Conservation (phyloP, 2,888 invertebrate genomes). For the Eilema sororculum region DNA sequence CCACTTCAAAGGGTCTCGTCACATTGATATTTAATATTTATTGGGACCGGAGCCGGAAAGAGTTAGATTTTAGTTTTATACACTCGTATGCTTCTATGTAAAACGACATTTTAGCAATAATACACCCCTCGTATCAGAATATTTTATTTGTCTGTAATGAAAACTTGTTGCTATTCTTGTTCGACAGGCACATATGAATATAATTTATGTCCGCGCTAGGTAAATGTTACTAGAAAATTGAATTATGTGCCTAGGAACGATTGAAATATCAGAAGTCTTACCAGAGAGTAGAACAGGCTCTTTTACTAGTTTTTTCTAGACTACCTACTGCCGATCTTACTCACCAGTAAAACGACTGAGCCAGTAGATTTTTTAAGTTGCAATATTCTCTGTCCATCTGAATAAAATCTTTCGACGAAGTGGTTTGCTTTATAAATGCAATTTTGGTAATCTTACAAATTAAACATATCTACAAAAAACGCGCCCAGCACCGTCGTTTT, state of each 20-base stretch:
- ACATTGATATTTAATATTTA: constrained; percentile 74
- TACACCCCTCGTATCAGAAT: constrained; percentile 5
- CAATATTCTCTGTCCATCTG: too few species aligned
- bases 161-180: not conserved
- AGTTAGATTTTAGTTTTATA: constrained; percentile 46
- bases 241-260: not conserved
- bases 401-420: not conserved
- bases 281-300: not conserved
- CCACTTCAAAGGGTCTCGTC: constrained; percentile 70
- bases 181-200: not conserved
- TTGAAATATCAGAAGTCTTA: not conserved
- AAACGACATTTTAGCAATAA: not conserved
- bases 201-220: too few species aligned
- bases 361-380: too few species aligned
- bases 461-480: not conserved
- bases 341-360: not conserved
- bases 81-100: constrained; percentile 17
- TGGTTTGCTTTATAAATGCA: too few species aligned
- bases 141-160: not conserved
- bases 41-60: constrained; percentile 52
- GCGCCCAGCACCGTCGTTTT: not conserved
- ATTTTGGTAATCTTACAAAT: not conserved
- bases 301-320: not conserved
- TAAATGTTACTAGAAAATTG: too few species aligned
- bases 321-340: not conserved